Evolutionary conservation across 2,888 invertebrate genomes (phyloP).

Genomic region (Torymus tubicola): DNA sequence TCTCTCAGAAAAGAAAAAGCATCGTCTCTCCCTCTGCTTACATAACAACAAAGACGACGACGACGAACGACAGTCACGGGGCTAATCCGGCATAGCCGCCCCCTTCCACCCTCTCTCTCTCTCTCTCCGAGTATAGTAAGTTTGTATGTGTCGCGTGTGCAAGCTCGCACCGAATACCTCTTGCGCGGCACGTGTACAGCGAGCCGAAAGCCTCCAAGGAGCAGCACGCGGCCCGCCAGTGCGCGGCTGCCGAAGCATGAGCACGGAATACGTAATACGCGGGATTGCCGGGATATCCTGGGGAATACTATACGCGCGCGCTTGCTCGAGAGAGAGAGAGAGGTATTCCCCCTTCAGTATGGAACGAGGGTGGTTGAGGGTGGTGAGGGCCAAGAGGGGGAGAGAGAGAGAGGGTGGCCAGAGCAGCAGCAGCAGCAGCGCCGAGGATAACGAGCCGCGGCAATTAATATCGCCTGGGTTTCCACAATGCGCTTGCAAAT

Average conservation of each 20-base stretch:
- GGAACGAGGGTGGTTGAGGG: conserved; percentile 56
- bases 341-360: conserved; percentile 30
- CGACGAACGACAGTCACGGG: conserved; percentile 39
- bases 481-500: conserved; percentile 77
- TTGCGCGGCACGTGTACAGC: conserved; percentile 37
- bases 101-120: too few species aligned
- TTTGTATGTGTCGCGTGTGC: conserved; percentile 72
- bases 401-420: conserved; percentile 53
- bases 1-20: conserved; percentile 24
- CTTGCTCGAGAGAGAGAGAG: neutral
- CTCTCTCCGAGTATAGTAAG: conserved; percentile 49
- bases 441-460: conserved; percentile 75
- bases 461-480: conserved; percentile 76
- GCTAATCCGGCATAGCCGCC: conserved; percentile 28
- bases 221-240: conserved; percentile 62
- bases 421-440: conserved; percentile 59
- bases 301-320: conserved; percentile 61
- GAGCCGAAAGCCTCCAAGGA: conserved; percentile 56
- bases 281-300: conserved; percentile 61
- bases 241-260: conserved; percentile 71
- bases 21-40: conserved; percentile 48
- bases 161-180: too few species aligned
- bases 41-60: conserved; percentile 49
- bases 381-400: conserved; percentile 57
- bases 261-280: conserved; percentile 74